Conservation (phyloP, 2,797 vertebrate species). For the Pseudochaenichthys georgianus region DNA sequence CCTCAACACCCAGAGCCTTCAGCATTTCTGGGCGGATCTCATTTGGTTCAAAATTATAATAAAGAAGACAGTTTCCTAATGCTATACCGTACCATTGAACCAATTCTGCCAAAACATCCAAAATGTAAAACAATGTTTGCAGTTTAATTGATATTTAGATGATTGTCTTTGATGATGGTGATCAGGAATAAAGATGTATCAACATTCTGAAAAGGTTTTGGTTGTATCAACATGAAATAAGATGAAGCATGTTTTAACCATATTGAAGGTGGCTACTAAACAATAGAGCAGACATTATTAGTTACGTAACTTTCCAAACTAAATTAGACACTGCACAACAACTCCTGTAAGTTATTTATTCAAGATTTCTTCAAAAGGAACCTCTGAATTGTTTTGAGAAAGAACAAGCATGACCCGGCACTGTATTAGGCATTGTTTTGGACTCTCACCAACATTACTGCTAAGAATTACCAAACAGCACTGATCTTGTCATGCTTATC, state of each 20-base stretch:
- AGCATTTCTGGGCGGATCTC: too few species aligned
- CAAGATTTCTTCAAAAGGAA: constrained; percentile 4
- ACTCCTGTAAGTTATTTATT: neutral
- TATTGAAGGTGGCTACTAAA: neutral
- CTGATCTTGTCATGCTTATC: constrained; percentile 57
- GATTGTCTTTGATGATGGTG: constrained; percentile 14
- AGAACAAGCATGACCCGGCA: neutral
- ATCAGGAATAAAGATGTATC: constrained; percentile 17
- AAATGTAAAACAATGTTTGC: neutral
- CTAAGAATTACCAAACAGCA: constrained; percentile 47
- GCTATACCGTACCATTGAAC: neutral
- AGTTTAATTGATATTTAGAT: neutral
- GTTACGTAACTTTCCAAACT: neutral
- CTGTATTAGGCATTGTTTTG: constrained; percentile 16
- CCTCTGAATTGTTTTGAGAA: constrained; percentile 28
- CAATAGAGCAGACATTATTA: neutral
- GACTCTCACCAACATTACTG: constrained; percentile 52
- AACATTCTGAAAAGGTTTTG: constrained; percentile 1
- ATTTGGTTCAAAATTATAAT: too few species aligned
- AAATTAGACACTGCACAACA: neutral
- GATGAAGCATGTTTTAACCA: neutral
- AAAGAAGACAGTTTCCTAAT: too few species aligned
- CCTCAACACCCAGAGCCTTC: too few species aligned
- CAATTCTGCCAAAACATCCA: constrained; percentile 4
- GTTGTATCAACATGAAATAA: neutral